phyloP scores from a whole-genome alignment of 2,113 vertebrate species.

The Ctenomys sociabilis region DNA sequence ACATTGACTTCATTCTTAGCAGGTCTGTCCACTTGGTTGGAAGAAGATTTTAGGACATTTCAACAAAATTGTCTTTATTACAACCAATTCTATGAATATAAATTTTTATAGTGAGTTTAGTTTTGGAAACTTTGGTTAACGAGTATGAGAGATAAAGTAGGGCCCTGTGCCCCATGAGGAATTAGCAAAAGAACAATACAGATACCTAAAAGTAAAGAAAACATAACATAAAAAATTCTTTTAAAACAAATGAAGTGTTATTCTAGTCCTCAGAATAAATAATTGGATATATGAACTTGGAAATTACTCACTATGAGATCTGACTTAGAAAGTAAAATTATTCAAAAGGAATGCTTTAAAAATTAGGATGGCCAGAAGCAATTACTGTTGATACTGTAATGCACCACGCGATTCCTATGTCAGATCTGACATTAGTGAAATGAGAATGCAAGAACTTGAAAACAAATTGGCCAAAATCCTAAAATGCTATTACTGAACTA shows the following conservation, averaged over 20 bases:
- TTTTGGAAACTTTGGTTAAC: slow-evolving; percentile 28
- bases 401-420: neutral
- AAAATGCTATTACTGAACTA: slow-evolving; percentile 20
- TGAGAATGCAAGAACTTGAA: neutral
- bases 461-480: neutral
- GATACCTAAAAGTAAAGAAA: neutral
- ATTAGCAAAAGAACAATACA: slow-evolving; percentile 31
- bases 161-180: neutral
- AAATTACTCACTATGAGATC: slow-evolving; percentile 14
- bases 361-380: neutral
- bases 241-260: slow-evolving; percentile 19
- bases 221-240: neutral
- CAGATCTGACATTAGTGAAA: neutral
- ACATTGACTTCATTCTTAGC: slow-evolving; percentile 17
- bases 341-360: slow-evolving; percentile 18
- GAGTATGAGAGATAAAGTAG: slow-evolving; percentile 22
- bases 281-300: neutral
- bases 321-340: slow-evolving; percentile 41
- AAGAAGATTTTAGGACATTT: slow-evolving; percentile 40
- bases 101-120: slow-evolving; percentile 2
- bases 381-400: slow-evolving; percentile 1
- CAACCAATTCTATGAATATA: slow-evolving; percentile 45
- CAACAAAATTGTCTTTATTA: slow-evolving; percentile 23
- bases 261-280: slow-evolving; percentile 29
- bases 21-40: neutral